These are phyloP conservation scores for Teleiodes luculella DNA, from an alignment of 2,888 invertebrate genomes.

Conservation along the genomic window DNA sequence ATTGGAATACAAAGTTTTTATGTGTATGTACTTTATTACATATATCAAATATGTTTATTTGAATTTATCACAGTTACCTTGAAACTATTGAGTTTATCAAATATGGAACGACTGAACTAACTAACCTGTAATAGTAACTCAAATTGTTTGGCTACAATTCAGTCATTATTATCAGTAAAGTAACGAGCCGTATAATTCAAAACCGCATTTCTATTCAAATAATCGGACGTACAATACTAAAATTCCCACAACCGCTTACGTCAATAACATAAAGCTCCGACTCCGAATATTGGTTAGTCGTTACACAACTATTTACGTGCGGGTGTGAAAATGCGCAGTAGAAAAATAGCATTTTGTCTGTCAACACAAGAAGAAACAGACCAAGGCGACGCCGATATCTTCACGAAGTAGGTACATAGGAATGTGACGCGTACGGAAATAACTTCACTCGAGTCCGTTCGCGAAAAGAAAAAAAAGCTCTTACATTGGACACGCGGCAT, in stretches of 20 bases:
- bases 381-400: conserved; percentile 34
- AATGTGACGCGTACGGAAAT: conserved; percentile 52
- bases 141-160: too few relatives aligned
- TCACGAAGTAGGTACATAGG: conserved; percentile 30
- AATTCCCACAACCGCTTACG: background rate
- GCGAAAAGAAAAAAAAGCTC: conserved; percentile 72
- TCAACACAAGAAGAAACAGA: conserved; percentile 36
- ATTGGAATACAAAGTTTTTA: too few relatives aligned
- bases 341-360: conserved; percentile 26
- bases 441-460: conserved; percentile 54
- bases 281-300: background rate
- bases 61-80: too few relatives aligned
- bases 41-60: too few relatives aligned
- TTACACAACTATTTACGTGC: background rate
- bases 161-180: background rate
- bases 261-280: conserved; percentile 1
- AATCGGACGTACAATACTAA: background rate
- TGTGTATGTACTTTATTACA: too few relatives aligned
- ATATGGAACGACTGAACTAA: too few relatives aligned
- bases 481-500: conserved; percentile 35
- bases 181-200: background rate
- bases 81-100: too few relatives aligned
- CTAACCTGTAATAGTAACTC: too few relatives aligned
- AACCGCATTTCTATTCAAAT: background rate
- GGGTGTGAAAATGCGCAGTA: conserved; percentile 16